phyloP scores from a whole-genome alignment of 2,113 vertebrate genomes.

The Oxyruncus cristatus region DNA sequence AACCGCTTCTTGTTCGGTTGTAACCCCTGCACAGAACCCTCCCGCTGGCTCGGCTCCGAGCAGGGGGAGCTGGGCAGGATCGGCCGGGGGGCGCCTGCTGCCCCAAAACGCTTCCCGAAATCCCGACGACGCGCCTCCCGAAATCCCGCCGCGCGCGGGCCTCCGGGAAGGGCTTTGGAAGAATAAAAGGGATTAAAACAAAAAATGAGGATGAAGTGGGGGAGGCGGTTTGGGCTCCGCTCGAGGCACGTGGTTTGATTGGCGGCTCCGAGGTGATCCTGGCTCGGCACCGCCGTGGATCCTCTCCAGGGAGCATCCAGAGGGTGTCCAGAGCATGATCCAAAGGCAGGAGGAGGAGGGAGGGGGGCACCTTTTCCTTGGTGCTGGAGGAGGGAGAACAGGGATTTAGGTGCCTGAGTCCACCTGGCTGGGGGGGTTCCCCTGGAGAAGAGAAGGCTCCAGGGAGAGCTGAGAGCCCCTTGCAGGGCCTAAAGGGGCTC shows the following conservation, averaged over 20 bases:
- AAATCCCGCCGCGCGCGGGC: rapidly evolving
- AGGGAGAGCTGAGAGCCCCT: not conserved
- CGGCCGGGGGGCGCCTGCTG: no score
- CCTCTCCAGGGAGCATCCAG: not conserved
- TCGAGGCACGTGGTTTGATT: no score
- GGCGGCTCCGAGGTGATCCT: rapidly evolving
- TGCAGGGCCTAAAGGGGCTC: not conserved
- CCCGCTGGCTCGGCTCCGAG: no score
- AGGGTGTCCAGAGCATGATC: no score
- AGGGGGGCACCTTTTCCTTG: not conserved
- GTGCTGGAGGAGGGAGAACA: not conserved
- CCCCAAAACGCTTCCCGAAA: rapidly evolving
- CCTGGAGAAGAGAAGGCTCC: rapidly evolving
- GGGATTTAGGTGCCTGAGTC: not conserved
- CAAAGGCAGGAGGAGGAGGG: not conserved
- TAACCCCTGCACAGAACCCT: not conserved
- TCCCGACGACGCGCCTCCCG: not conserved
- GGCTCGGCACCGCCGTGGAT: not conserved
- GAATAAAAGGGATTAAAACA: rapidly evolving
- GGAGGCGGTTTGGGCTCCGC: not conserved
- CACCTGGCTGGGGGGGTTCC: not conserved
- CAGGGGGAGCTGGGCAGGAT: not conserved
- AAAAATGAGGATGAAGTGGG: not conserved
- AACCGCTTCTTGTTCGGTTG: not conserved
- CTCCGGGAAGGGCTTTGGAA: not conserved